A percentile compares a stretch with the other conserved stretches of the same genome.
Evolutionary conservation across 2,797 vertebrate genomes (phyloP).

Genomic region (Nannoperca australis): DNA sequence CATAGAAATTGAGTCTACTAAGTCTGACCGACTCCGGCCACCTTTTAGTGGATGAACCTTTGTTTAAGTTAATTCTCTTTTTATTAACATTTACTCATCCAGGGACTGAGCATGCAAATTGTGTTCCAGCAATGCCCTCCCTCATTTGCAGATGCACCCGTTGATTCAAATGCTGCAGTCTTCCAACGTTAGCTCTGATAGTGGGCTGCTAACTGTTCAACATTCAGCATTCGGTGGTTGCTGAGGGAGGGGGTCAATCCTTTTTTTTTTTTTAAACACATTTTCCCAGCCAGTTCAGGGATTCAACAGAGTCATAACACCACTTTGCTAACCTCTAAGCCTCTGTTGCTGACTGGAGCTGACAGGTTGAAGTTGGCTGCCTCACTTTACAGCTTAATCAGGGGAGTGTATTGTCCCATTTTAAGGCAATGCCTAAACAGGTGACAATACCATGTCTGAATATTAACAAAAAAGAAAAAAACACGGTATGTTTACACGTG

Average conservation of each 20-base stretch:
- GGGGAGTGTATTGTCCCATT: neutral
- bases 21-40: neutral
- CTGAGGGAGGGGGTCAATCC: neutral
- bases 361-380: constrained; percentile 24
- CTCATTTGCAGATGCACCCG: neutral
- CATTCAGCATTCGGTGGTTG: neutral
- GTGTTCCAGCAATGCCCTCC: neutral
- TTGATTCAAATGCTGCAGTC: neutral
- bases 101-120: neutral
- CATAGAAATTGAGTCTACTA: too few species aligned
- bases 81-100: neutral
- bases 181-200: neutral
- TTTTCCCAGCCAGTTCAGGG: constrained; percentile 17
- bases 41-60: neutral
- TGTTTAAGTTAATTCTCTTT: neutral
- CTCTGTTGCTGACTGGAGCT: constrained; percentile 29
- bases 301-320: constrained; percentile 23
- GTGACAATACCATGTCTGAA: neutral
- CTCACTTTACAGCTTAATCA: constrained; percentile 18
- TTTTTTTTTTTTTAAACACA: neutral
- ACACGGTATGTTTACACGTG: neutral
- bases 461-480: neutral
- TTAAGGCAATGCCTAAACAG: neutral
- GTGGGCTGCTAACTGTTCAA: neutral
- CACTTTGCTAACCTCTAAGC: constrained; percentile 21